Percentiles rank a stretch among this genome's conserved stretches.
phyloP scores from a whole-genome alignment of 2,797 vertebrate species.

The Enteromius fasciolatus region DNA sequence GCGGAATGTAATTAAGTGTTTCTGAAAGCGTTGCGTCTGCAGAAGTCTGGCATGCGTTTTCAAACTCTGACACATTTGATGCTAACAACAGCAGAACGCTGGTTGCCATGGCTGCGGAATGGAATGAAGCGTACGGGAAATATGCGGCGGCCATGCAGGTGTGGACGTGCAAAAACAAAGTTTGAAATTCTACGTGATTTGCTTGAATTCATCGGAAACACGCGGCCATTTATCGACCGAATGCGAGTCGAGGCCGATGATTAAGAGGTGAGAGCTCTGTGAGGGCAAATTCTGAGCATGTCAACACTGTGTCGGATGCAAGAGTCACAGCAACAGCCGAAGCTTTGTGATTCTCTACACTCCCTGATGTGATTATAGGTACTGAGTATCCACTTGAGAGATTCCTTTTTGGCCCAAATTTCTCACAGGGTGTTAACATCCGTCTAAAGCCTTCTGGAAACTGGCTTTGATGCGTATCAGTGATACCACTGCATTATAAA shows the following conservation, averaged over 20 bases:
- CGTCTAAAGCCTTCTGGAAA: background rate
- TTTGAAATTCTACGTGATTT: background rate
- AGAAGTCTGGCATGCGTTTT: constrained; percentile 32
- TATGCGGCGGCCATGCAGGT: constrained; percentile 13
- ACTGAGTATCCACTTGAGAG: constrained; percentile 26
- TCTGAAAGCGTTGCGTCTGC: constrained; percentile 34
- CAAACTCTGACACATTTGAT: constrained; percentile 32
- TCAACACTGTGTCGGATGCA: constrained; percentile 13
- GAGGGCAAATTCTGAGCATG: background rate
- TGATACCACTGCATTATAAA: background rate
- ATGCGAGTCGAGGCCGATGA: background rate
- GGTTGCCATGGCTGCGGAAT: constrained; percentile 37
- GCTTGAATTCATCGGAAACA: background rate
- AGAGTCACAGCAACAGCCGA: constrained; percentile 36
- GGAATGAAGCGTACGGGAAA: background rate
- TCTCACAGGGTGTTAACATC: background rate
- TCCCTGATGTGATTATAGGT: constrained; percentile 8
- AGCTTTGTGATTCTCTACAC: constrained; percentile 38
- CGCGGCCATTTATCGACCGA: background rate
- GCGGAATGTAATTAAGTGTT: constrained; percentile 76
- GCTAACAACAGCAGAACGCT: background rate
- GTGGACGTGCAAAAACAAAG: constrained; percentile 1
- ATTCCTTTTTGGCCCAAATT: background rate
- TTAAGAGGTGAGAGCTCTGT: background rate
- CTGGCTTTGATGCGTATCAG: background rate